phyloP scores from a whole-genome alignment of 92 coral and sea anemone species.

The Blastomussa wellsi region DNA sequence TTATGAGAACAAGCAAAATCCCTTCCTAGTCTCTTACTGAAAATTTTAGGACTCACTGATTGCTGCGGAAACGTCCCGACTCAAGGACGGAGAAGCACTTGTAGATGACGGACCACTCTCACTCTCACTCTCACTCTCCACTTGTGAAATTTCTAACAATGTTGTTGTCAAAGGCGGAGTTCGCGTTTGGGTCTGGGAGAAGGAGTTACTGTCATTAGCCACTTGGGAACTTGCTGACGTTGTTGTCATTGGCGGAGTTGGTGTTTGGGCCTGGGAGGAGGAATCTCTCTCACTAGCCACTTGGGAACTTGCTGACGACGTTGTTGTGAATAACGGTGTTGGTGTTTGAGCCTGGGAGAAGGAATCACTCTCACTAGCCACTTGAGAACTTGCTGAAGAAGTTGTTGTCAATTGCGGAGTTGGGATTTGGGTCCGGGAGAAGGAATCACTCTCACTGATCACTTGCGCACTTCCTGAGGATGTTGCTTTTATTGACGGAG shows the following conservation, averaged over 20 bases:
- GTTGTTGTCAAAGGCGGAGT: neutral
- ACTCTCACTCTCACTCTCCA: neutral
- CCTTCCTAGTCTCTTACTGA: no score
- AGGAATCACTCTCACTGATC: neutral
- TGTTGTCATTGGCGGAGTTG: neutral
- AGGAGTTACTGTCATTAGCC: neutral
- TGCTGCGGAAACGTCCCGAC: neutral
- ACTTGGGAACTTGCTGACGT: neutral
- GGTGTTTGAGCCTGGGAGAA: no score
- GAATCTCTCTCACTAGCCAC: no score
- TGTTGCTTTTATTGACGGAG: no score
- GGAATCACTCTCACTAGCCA: neutral
- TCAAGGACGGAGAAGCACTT: neutral
- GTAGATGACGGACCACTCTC: neutral
- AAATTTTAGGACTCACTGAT: neutral
- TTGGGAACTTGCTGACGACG: no score
- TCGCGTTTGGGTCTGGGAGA: neutral
- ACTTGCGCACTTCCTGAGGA: neutral
- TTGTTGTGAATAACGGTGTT: no score
- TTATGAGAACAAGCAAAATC: no score
- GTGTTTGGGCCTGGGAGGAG: neutral
- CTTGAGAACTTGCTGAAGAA: neutral
- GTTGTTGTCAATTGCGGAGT: no score
- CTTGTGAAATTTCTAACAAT: neutral
- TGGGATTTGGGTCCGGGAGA: neutral